Base-by-base conservation (phyloP, 2,797 vertebrate genomes). In the Buphagus erythrorhynchus region DNA sequence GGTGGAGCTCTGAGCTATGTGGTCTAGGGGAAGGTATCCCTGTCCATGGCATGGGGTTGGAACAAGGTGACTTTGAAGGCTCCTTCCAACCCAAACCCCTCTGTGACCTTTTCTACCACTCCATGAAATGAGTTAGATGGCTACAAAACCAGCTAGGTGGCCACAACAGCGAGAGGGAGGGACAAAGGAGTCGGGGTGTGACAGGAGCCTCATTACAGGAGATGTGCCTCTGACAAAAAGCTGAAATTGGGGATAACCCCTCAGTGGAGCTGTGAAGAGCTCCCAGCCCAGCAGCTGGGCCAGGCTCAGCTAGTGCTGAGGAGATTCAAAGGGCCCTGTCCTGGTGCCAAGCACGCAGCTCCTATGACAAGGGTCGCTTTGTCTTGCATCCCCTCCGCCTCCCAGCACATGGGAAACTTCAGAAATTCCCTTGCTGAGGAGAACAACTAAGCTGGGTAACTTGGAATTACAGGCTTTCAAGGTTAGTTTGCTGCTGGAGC, bases 321-420 rank as follows among this genome's bases (percentile, higher is more conserved):
- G 73, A 95, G 31, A 87, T 52, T 95, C 82, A 86, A 88, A 92
- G 98, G 97, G 96, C 94, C 97, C 97, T 98, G 98, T 97, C 81
- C 88, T 89, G 59, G 89, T 84, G 99, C 99, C 98, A 99, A 99
- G 98, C 98, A 97, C 96, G 93, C 96, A 77, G 95, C 75, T 68
- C 18, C 51, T 84, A 42, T 86, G 79, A 99, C 99, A 99, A 99
- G 98, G 98, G 97, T 96, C 62, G 98, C 99, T 99, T 99, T 99
- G 99, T 99, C 98, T 98, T 48, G 42, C 87, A 83, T 94, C 97
- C 46, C 61, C 75, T 85, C 87, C 91, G 61, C 97, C 96, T 96
- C 97, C 81, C 83, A 88, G 98, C 97, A 98, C 98, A 99, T 99
- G 99, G 98, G 99, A 99, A 98, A 97, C 88, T 88, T 75, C 87